Percentiles rank a stretch among this genome's conserved stretches.
Conservation (phyloP, 2,113 vertebrate genomes). For the Lepus americanus region DNA sequence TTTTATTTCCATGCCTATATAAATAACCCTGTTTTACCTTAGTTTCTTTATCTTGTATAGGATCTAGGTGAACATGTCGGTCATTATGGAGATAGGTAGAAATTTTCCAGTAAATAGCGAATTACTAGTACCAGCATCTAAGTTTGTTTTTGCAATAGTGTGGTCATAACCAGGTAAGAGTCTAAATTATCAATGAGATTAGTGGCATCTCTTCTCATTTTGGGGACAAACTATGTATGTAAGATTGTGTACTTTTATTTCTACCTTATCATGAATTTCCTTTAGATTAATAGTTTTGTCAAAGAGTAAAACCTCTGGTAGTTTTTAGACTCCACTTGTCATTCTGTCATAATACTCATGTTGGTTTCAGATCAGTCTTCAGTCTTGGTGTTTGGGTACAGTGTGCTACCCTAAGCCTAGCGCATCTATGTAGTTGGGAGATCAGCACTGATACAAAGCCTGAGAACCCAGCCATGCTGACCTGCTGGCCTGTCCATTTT, state of each 20-base stretch:
- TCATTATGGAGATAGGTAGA: neutral
- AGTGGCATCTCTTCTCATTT: neutral
- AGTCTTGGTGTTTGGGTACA: slow-evolving; percentile 5
- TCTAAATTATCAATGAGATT: neutral
- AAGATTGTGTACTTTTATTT: slow-evolving; percentile 16
- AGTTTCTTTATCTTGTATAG: neutral
- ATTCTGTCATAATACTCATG: neutral
- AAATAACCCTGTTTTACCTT: neutral
- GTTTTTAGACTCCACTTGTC: neutral
- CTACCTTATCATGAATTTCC: neutral
- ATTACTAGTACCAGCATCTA: neutral
- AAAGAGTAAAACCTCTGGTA: neutral
- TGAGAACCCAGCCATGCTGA: neutral
- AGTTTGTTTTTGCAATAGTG: neutral
- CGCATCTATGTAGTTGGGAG: neutral
- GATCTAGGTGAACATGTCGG: neutral
- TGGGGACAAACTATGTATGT: neutral
- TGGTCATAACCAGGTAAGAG: neutral
- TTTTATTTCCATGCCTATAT: slow-evolving; percentile 1
- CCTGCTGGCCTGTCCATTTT: neutral
- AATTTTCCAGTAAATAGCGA: neutral
- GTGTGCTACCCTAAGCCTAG: neutral
- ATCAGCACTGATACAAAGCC: neutral
- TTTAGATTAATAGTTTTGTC: slow-evolving; percentile 14
- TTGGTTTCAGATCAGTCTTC: neutral